A percentile compares a stretch with the other conserved stretches of the same genome.
Evolutionary conservation across 2,888 invertebrate genomes (phyloP).

Genomic region (Choreutis nemorana): DNA sequence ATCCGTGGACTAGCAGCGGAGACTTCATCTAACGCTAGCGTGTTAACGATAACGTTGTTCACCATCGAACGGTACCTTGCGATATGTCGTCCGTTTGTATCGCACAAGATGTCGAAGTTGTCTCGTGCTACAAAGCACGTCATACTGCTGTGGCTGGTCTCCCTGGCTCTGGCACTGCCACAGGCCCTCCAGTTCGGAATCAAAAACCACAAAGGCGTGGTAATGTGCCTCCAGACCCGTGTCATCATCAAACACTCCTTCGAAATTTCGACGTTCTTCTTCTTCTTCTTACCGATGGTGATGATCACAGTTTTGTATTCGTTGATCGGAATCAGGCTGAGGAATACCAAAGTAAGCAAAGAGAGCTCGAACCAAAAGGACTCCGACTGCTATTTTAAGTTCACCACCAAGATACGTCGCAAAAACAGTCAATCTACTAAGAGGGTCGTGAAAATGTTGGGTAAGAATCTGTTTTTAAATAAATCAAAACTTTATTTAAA

Average conservation of each 20-base stretch:
- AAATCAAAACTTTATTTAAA: conserved; percentile 4
- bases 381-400: conserved; percentile 22
- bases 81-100: conserved; percentile 69
- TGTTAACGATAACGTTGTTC: conserved; percentile 83
- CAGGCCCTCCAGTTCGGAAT: conserved; percentile 66
- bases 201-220: conserved; percentile 34
- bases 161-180: conserved; percentile 76
- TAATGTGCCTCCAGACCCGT: conserved; percentile 55
- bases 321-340: conserved; percentile 69
- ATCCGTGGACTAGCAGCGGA: conserved; percentile 81
- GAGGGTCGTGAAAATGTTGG: conserved; percentile 78
- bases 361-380: conserved; percentile 26
- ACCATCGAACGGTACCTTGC: conserved; percentile 78
- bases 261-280: conserved; percentile 74
- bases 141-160: conserved; percentile 80
- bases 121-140: conserved; percentile 85
- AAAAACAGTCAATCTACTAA: conserved; percentile 68
- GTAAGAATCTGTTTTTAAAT: conserved; percentile 52
- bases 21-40: conserved; percentile 80
- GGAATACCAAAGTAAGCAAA: conserved; percentile 43
- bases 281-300: conserved; percentile 81
- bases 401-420: conserved; percentile 28
- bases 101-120: conserved; percentile 87
- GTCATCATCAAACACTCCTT: conserved; percentile 70
- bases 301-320: conserved; percentile 78